These are phyloP conservation scores for Drosophila paulistorum DNA, from an alignment of 1,140 invertebrate species.

Conservation along the genomic window DNA sequence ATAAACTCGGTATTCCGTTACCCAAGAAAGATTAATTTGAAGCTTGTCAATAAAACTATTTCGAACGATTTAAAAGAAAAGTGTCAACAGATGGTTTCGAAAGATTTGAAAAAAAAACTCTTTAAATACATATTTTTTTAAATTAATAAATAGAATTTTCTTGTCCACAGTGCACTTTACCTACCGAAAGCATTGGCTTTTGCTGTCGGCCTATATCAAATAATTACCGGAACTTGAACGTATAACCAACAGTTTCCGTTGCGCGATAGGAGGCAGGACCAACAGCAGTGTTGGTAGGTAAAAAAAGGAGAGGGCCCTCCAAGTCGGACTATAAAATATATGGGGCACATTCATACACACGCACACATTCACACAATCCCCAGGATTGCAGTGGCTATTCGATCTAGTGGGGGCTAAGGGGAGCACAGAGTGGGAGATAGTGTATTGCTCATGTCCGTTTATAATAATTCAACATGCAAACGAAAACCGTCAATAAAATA, in stretches of 20 bases:
- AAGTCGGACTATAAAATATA: constrained; percentile 39
- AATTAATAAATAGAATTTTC: no score
- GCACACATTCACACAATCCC: background rate
- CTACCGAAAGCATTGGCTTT: background rate
- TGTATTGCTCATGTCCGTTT: constrained; percentile 70
- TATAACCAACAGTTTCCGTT: constrained; percentile 77
- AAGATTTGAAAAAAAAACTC: no score
- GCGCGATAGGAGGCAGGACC: constrained; percentile 3
- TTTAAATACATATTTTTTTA: no score
- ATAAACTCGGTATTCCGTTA: no score
- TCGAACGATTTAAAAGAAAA: no score
- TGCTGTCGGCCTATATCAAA: constrained; percentile 71
- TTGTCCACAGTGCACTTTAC: no score
- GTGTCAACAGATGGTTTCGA: no score
- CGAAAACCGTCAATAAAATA: constrained; percentile 71
- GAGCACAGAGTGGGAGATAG: background rate
- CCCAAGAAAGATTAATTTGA: no score
- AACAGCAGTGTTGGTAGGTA: background rate
- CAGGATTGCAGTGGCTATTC: background rate
- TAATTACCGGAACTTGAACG: constrained; percentile 77
- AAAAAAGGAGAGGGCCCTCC: constrained; percentile 4
- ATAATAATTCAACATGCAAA: constrained; percentile 72
- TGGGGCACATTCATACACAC: constrained; percentile 8
- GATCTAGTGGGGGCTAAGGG: background rate
- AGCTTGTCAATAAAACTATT: no score